phyloP scores from a whole-genome alignment of 1,140 invertebrate genomes.

The Neodiprion virginianus region DNA sequence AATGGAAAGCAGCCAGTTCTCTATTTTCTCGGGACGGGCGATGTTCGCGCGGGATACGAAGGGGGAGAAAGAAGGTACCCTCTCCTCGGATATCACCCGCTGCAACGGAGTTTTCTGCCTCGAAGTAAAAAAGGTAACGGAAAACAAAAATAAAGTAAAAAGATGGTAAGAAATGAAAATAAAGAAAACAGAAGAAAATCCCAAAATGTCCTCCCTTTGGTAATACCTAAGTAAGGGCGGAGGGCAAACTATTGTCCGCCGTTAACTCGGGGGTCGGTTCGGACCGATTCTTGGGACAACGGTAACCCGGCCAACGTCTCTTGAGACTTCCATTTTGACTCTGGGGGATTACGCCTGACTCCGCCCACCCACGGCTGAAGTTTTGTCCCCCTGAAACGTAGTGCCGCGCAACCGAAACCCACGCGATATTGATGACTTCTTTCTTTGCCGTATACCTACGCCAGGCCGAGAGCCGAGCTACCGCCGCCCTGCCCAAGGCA shows the following conservation, averaged over 20 bases:
- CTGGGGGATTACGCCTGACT: conserved; percentile 61
- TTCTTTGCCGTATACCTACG: conserved; percentile 28
- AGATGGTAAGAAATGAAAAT: no score
- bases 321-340: conserved; percentile 64
- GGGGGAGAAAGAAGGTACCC: conserved; percentile 25
- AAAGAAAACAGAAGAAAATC: conserved; percentile 30
- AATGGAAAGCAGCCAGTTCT: conserved; percentile 36
- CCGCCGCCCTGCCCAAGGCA: not conserved
- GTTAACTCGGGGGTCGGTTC: conserved; percentile 29
- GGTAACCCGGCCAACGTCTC: conserved; percentile 50
- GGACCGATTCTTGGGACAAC: conserved; percentile 36
- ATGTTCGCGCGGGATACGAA: not conserved
- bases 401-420: conserved; percentile 53
- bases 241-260: conserved; percentile 42
- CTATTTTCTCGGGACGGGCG: not conserved
- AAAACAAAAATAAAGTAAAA: no score
- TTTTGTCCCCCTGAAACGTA: conserved; percentile 48
- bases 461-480: not conserved
- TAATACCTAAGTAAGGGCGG: conserved; percentile 41
- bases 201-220: conserved; percentile 44
- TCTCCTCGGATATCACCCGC: conserved; percentile 9
- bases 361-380: conserved; percentile 55
- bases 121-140: not conserved
- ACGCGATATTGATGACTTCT: conserved; percentile 58
- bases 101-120: not conserved